Percentiles rank a stretch among this genome's conserved stretches.
Evolutionary conservation across 2,113 vertebrate species (phyloP).

Genomic region (Felis chaus): DNA sequence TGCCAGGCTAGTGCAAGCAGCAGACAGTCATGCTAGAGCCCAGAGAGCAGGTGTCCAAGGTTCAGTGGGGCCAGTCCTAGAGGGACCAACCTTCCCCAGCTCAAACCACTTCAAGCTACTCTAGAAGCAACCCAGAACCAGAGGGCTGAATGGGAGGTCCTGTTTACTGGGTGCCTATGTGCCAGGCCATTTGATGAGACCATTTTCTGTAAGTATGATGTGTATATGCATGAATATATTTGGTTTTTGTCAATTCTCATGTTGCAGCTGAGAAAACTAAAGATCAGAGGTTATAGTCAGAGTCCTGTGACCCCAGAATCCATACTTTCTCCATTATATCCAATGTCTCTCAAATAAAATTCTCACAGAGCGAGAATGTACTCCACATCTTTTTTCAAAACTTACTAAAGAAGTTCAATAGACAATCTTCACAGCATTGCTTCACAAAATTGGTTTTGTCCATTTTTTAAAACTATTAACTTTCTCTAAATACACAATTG

Average conservation of each 20-base stretch:
- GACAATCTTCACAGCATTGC: not conserved
- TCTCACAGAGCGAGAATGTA: not conserved
- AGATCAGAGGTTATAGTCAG: not conserved
- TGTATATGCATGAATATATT: not conserved
- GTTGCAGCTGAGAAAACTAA: not conserved
- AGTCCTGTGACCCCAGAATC: not conserved
- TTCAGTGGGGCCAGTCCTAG: not conserved
- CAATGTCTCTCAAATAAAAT: not conserved
- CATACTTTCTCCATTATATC: not conserved
- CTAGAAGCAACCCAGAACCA: not conserved
- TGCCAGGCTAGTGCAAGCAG: fast-evolving
- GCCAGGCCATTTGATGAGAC: not conserved
- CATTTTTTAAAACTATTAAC: not conserved
- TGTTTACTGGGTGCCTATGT: not conserved
- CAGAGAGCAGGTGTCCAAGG: not conserved
- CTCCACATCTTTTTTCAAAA: not conserved
- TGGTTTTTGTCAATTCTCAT: not conserved
- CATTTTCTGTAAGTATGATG: not conserved
- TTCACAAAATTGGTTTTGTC: not conserved
- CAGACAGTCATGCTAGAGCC: not conserved
- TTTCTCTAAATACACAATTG: not conserved
- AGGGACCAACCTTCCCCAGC: not conserved
- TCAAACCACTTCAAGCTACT: not conserved
- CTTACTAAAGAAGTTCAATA: not conserved
- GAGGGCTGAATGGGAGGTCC: not conserved